Base-by-base conservation (phyloP, 1,140 invertebrate genomes). In the Coptotermes formosanus region DNA sequence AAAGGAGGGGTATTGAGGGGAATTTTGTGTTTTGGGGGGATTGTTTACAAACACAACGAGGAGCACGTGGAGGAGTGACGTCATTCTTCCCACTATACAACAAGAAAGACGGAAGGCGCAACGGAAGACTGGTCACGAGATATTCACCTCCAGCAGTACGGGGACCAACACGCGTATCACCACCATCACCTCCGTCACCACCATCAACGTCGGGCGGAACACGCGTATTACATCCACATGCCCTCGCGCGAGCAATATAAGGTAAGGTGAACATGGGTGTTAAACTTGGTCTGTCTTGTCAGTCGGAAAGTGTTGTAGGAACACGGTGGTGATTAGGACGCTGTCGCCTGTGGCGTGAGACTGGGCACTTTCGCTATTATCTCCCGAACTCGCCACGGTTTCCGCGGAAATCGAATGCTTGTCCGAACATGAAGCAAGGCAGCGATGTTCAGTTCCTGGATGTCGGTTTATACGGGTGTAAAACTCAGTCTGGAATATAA, bases 41-140 rank as follows among this genome's bases (percentile, higher is more conserved):
- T 30, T 75, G 64, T 75, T 75, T 75, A 75, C 64, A 75, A 75
- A 75, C 64, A 75, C 9, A 75, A 75, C 64, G 64, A 8, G 9
- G 0, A 30, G 64, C 64, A 75, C 64, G 64, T 75, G 64, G 64
- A 75, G 64, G 64, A 30, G 25, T 75, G 64, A 75, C 64, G 64
- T 75, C 64, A 75, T 30, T 75, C 64, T n/a, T 75, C 64, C 64
- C 64, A 75, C 9, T n/a, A 75, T 75, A 6, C 64, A n/a, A 1
- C n/a, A 75, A 75, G 64, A 75, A 75, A 75, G 64, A 75, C 64
- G 64, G 64, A 75, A 75, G 64, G n/a, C 64, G n/a, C 64, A n/a
- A 8, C 3, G 0, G 64, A 75, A 75, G 64, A 75, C 8, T 75
- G 64, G 64, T 30, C 64, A 30, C 25, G 16, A 75, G 25, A 75